Conservation (phyloP, 2,797 vertebrate genomes). For the Gadopsis bispinosus region DNA sequence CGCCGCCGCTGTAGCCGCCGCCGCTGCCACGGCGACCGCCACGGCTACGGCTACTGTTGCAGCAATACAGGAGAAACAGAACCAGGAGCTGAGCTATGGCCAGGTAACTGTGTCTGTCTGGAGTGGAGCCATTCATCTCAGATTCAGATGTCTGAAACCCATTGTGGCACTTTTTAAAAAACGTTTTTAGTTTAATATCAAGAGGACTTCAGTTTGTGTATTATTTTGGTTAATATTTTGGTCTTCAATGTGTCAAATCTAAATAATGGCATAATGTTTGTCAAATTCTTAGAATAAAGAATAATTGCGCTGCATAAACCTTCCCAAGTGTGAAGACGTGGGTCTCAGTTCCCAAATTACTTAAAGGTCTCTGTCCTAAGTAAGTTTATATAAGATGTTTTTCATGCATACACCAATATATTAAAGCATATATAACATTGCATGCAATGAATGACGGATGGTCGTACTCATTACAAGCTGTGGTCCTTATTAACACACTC, state of each 20-base stretch:
- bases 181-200: background rate
- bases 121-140: background rate
- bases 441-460: too few species aligned
- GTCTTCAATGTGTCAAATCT: background rate
- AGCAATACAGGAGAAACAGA: conserved; percentile 96
- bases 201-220: background rate
- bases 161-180: background rate
- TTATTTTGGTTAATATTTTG: too few species aligned
- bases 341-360: too few species aligned
- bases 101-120: conserved; percentile 79
- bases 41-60: conserved; percentile 95
- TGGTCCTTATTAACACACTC: too few species aligned
- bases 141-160: background rate
- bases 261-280: background rate
- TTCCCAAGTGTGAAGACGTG: too few species aligned
- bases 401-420: too few species aligned
- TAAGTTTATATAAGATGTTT: too few species aligned
- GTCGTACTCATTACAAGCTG: too few species aligned
- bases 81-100: conserved; percentile 93
- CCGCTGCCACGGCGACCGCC: conserved; percentile 93
- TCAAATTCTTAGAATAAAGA: background rate
- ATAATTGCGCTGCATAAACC: too few species aligned
- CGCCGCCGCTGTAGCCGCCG: conserved; percentile 91
- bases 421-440: too few species aligned
- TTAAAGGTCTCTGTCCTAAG: too few species aligned